Base-by-base conservation (phyloP, 2,113 vertebrate genomes). In the Peucedramus taeniatus region DNA sequence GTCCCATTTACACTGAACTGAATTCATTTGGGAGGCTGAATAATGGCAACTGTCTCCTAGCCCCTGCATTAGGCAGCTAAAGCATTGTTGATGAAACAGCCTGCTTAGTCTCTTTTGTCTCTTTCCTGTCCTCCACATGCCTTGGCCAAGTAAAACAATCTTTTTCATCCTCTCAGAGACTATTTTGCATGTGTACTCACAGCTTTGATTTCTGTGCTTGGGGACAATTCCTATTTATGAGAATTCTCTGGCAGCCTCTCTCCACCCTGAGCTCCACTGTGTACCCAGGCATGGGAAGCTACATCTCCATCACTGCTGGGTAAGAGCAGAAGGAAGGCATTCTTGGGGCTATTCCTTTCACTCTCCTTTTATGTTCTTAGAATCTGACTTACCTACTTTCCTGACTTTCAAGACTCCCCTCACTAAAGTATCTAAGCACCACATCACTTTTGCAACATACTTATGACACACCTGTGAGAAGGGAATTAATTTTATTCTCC, bases 251-350 rank as follows among this genome's bases (percentile, higher is more conserved):
- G 10, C 64, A 75, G 35, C 8, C 12, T 11, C 39, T 49, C 44
- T 71, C 35, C 10, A 13, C 17, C 26, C 59, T 45, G 39, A 15
- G 64, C 19, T 66, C 47, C 9, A 19, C 50, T 23, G 42, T 13
- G 4, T 16, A 28, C 16, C 28, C 28, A 56, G 37, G 30, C 3
- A 1, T 15, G 9, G n/a, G 33, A 56, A 82, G 6, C 40, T 33
- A 19, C 0, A 0, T 27, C 37, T 22, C 21, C 31, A 66, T 19
- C 1, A 0, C 11, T 75, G 51, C 35, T 68, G 13, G 12, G 3
- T 33, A 66, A 86, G 6, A 49, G 22, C 42, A 71, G 30, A 9
- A 44, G 37, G 22, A 89, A 28, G 24, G 21, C 20, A 53, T 69
- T 69, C 22, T 15, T 57, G 35, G 12, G 35, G 39, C n/a, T 2